A percentile compares a stretch with the other conserved stretches of the same genome.
phyloP scores from a whole-genome alignment of 1,140 invertebrate genomes.

The Papilio dardanus region DNA sequence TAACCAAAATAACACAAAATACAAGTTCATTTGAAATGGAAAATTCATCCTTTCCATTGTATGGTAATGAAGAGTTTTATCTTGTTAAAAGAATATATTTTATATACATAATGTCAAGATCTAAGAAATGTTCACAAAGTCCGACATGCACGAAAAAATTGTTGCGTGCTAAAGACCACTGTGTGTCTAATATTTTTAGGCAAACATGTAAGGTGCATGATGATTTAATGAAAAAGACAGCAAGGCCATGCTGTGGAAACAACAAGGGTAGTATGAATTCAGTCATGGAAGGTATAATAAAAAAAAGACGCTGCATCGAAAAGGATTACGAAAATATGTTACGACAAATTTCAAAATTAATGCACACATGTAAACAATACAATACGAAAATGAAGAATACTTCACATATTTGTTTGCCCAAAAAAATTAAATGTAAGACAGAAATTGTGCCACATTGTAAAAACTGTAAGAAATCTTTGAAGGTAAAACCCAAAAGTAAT shows the following conservation, averaged over 20 bases:
- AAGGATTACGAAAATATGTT: conserved; percentile 1
- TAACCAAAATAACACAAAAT: not conserved
- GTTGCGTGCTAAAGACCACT: not conserved
- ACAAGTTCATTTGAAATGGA: not conserved
- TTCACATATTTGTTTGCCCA: not conserved
- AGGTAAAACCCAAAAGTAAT: not conserved
- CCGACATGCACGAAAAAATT: not conserved
- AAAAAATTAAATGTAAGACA: not conserved
- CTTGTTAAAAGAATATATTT: not conserved
- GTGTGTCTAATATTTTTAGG: not conserved
- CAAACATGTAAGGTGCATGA: conserved; percentile 1
- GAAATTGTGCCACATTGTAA: not conserved
- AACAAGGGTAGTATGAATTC: not conserved
- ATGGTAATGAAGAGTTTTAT: not conserved
- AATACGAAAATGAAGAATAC: not conserved
- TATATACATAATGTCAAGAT: not conserved
- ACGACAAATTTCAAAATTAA: not conserved
- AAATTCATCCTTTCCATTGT: not conserved
- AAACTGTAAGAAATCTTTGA: not conserved
- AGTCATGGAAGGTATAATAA: not conserved
- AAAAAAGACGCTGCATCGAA: not conserved
- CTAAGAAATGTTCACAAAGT: not conserved
- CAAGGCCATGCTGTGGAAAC: not conserved
- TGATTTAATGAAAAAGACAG: not conserved
- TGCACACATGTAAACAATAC: not conserved